phyloP scores from a whole-genome alignment of 2,797 vertebrate species.

The Paratrypauchen microcephalus region DNA sequence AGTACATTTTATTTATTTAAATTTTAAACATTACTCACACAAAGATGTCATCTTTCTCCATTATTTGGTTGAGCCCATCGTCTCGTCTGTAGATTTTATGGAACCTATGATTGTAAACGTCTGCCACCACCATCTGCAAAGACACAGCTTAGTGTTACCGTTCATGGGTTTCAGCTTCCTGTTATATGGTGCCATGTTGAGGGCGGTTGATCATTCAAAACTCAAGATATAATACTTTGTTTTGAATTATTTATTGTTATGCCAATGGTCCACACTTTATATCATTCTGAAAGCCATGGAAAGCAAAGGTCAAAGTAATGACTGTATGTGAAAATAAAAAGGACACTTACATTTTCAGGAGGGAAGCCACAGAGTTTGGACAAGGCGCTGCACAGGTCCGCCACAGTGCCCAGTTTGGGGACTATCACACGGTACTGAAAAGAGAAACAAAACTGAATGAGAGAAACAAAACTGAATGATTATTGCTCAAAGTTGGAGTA shows the following conservation, averaged over 20 bases:
- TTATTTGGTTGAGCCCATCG: slow-evolving; percentile 92
- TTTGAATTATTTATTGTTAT: no score
- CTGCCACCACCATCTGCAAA: slow-evolving; percentile 93
- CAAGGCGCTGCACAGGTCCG: slow-evolving; percentile 89
- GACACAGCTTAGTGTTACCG: neutral
- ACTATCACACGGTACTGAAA: slow-evolving; percentile 88
- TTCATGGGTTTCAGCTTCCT: no score
- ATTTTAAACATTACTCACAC: slow-evolving; percentile 78
- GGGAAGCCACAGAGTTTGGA: slow-evolving; percentile 87
- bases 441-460: neutral
- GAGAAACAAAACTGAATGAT: neutral
- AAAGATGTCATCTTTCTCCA: slow-evolving; percentile 97
- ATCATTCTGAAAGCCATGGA: neutral
- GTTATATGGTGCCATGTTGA: no score
- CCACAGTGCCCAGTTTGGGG: slow-evolving; percentile 88
- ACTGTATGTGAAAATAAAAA: neutral
- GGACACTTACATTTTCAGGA: slow-evolving; percentile 85
- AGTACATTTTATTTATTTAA: neutral
- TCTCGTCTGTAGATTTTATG: slow-evolving; percentile 95
- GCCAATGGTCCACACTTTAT: no score
- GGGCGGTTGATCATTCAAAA: no score
- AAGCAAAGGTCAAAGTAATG: neutral
- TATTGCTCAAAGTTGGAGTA: no score
- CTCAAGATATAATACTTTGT: no score
- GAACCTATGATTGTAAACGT: slow-evolving; percentile 97